Percentiles rank a stretch among this genome's conserved stretches.
phyloP scores from a whole-genome alignment of 2,797 vertebrate genomes.

The Coregonus suidteri region DNA sequence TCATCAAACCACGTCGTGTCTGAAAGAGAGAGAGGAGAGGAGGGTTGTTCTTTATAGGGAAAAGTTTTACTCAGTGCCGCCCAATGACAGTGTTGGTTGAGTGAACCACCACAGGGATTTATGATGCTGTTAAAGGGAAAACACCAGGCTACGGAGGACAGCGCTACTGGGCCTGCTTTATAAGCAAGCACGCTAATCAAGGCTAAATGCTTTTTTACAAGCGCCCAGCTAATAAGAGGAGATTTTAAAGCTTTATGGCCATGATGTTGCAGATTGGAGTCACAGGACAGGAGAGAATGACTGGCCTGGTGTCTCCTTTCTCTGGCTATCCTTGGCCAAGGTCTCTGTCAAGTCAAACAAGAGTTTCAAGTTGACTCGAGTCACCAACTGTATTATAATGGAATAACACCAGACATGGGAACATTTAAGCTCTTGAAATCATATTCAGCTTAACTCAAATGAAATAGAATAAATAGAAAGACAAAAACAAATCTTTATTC shows the following conservation, averaged over 20 bases:
- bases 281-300: constrained; percentile 28
- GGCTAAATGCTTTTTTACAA: constrained; percentile 90
- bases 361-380: neutral
- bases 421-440: neutral
- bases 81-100: constrained; percentile 5
- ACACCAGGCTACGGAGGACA: constrained; percentile 41
- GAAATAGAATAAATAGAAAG: no score
- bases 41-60: constrained; percentile 39
- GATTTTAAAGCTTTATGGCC: constrained; percentile 77
- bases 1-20: constrained; percentile 16
- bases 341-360: constrained; percentile 18
- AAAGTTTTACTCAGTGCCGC: constrained; percentile 37
- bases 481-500: no score
- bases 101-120: constrained; percentile 51
- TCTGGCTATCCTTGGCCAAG: constrained; percentile 49
- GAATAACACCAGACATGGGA: neutral
- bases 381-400: neutral
- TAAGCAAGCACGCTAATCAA: constrained; percentile 84
- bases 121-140: constrained; percentile 65
- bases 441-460: neutral
- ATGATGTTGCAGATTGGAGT: constrained; percentile 46
- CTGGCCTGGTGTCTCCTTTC: neutral
- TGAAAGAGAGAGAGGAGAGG: neutral
- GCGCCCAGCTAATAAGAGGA: constrained; percentile 80
- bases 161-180: constrained; percentile 70